These are phyloP conservation scores for Symphodus melops DNA, from an alignment of 2,113 vertebrate genomes.

Conservation along the genomic window DNA sequence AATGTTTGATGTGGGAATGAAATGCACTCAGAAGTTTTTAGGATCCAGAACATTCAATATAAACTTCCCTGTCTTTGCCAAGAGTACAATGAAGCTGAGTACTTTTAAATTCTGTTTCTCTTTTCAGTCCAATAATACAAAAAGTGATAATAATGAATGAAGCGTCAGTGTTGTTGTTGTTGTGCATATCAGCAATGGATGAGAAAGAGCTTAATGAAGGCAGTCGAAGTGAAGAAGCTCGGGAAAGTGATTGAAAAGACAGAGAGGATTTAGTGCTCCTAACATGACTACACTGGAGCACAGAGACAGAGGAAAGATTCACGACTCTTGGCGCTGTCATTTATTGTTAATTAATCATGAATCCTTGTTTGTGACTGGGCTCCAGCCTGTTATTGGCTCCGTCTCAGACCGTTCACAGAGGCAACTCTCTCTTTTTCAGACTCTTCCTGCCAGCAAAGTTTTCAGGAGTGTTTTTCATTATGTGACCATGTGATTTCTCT, in stretches of 20 bases:
- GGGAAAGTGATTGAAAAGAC: neutral
- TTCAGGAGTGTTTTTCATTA: constrained; percentile 57
- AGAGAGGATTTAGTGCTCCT: neutral
- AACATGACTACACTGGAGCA: neutral
- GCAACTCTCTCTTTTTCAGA: constrained; percentile 1
- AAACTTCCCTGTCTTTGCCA: too few species aligned
- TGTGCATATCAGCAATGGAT: neutral
- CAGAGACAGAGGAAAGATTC: constrained; percentile 4
- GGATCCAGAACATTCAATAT: too few species aligned
- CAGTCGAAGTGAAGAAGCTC: neutral
- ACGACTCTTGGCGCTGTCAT: constrained; percentile 4
- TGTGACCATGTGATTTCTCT: constrained; percentile 64
- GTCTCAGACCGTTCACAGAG: constrained; percentile 45
- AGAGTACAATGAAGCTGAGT: neutral
- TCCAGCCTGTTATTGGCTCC: constrained; percentile 28
- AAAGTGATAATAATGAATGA: neutral
- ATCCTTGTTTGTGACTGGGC: constrained; percentile 29
- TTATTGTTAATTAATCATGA: constrained; percentile 27
- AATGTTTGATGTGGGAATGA: neutral
- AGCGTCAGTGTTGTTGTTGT: constrained; percentile 1
- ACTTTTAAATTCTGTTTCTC: neutral
- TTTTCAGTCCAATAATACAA: neutral
- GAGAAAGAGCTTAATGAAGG: neutral
- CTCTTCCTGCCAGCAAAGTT: constrained; percentile 16
- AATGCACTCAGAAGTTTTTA: neutral